phyloP scores from a whole-genome alignment of 2,797 vertebrate species.

The Myotis findleyi region DNA sequence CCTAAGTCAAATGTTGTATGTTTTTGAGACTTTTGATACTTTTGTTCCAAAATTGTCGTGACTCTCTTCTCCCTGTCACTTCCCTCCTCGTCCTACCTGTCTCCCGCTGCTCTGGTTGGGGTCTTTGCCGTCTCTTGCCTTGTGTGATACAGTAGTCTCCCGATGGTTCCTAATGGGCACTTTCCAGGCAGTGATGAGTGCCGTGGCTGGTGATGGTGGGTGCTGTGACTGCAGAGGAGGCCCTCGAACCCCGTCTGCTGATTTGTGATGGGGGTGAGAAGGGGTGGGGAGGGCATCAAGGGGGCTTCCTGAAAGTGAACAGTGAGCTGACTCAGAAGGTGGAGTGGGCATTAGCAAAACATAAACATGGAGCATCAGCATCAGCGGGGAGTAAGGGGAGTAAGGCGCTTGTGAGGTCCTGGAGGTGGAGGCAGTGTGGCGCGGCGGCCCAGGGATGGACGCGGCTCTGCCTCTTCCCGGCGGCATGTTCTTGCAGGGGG shows the following conservation, averaged over 20 bases:
- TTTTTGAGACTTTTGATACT: constrained; percentile 29
- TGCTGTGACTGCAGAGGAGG: not conserved
- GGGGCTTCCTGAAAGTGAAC: not conserved
- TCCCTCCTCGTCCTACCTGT: not conserved
- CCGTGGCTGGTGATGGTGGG: not conserved
- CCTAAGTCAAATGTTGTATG: not conserved
- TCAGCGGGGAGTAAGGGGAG: no score
- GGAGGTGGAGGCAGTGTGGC: not conserved
- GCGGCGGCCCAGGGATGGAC: not conserved
- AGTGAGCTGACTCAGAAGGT: not conserved
- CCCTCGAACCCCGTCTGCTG: not conserved
- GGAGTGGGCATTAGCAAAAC: not conserved
- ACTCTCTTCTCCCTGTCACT: not conserved
- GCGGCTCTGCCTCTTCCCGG: not conserved
- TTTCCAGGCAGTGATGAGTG: not conserved
- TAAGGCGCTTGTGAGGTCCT: not conserved
- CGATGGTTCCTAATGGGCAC: not conserved
- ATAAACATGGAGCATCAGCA: not conserved
- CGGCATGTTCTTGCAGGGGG: not conserved
- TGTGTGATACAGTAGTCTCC: not conserved
- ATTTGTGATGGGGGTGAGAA: not conserved
- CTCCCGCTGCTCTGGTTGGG: not conserved
- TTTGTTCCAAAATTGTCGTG: not conserved
- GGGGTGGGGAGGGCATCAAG: not conserved
- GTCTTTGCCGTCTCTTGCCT: not conserved